Percentiles rank a stretch among this genome's conserved stretches.
Evolutionary conservation across 2,888 invertebrate species (phyloP).

Genomic region (Abrostola triplasia): DNA sequence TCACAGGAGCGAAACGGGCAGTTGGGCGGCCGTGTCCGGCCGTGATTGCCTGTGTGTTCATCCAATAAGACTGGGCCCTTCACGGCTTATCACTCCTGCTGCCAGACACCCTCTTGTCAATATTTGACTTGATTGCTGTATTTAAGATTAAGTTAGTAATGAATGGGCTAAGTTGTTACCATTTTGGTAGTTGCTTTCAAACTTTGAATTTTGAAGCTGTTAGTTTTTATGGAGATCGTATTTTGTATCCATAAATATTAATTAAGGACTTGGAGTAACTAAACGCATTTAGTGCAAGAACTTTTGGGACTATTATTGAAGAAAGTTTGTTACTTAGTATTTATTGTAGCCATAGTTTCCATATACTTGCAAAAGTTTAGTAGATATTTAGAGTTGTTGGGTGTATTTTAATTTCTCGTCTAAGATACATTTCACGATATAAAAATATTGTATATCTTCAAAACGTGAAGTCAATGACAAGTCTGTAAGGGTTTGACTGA

Average conservation of each 20-base stretch:
- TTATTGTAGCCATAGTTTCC: conserved; percentile 5
- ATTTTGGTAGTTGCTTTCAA: conserved; percentile 36
- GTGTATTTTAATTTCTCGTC: background rate
- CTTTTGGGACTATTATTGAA: conserved; percentile 11
- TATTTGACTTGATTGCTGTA: conserved; percentile 56
- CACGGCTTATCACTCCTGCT: conserved; percentile 61
- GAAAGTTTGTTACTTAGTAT: conserved; percentile 35
- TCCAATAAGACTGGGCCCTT: conserved; percentile 68
- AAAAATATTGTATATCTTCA: too few species aligned
- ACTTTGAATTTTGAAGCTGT: conserved; percentile 21
- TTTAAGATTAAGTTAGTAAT: conserved; percentile 54
- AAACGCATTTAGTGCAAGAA: conserved; percentile 29
- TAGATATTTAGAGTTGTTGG: conserved; percentile 1
- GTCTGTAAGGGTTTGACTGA: too few species aligned
- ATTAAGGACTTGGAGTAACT: conserved; percentile 26
- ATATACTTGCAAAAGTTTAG: conserved; percentile 11
- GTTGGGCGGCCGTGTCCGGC: conserved; percentile 58
- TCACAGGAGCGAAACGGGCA: conserved; percentile 55
- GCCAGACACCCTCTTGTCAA: conserved; percentile 53
- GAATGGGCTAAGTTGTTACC: conserved; percentile 45
- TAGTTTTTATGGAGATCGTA: conserved; percentile 28
- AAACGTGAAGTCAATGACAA: too few species aligned
- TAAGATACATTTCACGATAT: background rate
- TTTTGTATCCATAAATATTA: conserved; percentile 34
- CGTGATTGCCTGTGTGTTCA: conserved; percentile 67